Evolutionary conservation across 2,888 invertebrate species (phyloP), one percentile per base, ranked within the genome.

Genomic region (Erynnis tages): DNA sequence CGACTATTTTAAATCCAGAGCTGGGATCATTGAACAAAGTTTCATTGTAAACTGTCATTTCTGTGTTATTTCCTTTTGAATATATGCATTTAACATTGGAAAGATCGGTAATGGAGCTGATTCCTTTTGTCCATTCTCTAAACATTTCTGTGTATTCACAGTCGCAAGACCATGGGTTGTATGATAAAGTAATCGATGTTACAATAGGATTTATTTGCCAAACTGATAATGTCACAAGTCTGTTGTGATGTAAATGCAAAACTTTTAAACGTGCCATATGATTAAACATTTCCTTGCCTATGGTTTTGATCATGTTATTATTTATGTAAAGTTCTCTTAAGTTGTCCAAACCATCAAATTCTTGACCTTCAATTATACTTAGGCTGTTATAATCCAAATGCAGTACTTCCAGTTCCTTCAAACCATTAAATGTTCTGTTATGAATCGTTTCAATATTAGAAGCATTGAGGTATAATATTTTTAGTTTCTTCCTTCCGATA

Each of bases 341-440:
- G 69, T 92, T 92, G 49, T 94, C 94, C 58, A 96, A 82, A 13
- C 94, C 94, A 68, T 94, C 94, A 82, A 96, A 95, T 79, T 96
- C 95, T 82, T 93, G 94, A 32, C 96, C 95, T 72, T 93, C 91
- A 35, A 96, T 80, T 59, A 92, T 91, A 34, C 90, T 91, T 41
- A 96, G 79, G 58, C 91, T 90, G 75, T 96, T 96, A 69, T 93
- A 91, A 76, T 96, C 94, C 54, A 96, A 87, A 76, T 95, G 94
- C 23, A 96, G 80, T 38, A 93, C 90, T 81, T 94, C 93, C 44
- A 96, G 87, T 70, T 94, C 93, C 66, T 92, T 92, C 47, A 96
- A 82, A n/a, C 96, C 96, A 76, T 95, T 95, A 79, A 96, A 96
- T 38, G 95, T 95, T 71, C 95, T 90, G 69, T 96, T 96, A 70